Percentiles rank a stretch among this genome's conserved stretches.
Conservation (phyloP, 2,888 invertebrate genomes). For the Plebejus anna region DNA sequence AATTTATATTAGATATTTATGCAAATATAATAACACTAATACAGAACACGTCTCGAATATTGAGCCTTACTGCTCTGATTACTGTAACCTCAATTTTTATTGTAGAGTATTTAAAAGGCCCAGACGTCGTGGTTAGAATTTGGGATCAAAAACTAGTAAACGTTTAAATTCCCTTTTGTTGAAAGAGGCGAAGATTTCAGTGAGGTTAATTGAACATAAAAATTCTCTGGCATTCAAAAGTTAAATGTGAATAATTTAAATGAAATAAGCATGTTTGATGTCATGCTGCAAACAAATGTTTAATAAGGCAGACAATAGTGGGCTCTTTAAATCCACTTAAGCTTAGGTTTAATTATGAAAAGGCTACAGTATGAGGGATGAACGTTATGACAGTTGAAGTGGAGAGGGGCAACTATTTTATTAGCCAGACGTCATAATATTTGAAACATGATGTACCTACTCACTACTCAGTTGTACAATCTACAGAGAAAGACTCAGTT, state of each 20-base stretch:
- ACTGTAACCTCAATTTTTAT: constrained; percentile 1
- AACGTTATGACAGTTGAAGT: background rate
- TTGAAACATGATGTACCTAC: background rate
- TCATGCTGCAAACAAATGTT: background rate
- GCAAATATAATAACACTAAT: constrained; percentile 23
- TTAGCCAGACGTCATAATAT: background rate
- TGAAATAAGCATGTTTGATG: background rate
- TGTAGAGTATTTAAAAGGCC: background rate
- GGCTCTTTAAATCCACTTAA: background rate
- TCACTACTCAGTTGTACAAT: background rate
- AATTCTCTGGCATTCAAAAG: background rate
- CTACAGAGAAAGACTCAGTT: background rate
- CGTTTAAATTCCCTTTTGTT: background rate
- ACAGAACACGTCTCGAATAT: constrained; percentile 18
- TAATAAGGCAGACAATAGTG: background rate
- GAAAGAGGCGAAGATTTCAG: background rate
- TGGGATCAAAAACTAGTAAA: background rate
- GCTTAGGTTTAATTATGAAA: background rate
- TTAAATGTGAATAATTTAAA: background rate
- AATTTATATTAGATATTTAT: constrained; percentile 20
- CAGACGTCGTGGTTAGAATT: background rate
- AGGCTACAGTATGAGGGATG: background rate
- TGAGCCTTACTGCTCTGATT: constrained; percentile 3
- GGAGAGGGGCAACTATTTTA: background rate
- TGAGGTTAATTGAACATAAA: background rate